phyloP scores from a whole-genome alignment of 2,113 vertebrate species.

The Microcebus jonahi region DNA sequence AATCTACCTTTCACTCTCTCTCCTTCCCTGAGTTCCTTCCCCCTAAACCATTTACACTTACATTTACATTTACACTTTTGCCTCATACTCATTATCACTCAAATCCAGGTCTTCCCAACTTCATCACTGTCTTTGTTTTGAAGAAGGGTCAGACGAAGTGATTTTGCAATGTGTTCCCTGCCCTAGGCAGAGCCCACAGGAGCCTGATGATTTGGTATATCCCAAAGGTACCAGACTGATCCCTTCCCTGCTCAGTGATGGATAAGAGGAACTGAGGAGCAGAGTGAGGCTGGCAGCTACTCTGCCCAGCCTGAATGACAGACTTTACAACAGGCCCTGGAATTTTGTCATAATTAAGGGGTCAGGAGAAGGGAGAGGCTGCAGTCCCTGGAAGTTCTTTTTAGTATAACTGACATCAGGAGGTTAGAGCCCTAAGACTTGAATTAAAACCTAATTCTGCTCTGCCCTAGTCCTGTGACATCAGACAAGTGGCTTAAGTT shows the following conservation, averaged over 20 bases:
- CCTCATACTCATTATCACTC: neutral
- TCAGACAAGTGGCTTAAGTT: neutral
- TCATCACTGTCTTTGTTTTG: neutral
- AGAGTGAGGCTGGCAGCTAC: neutral
- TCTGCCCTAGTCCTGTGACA: neutral
- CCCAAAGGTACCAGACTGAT: neutral
- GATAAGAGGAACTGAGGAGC: neutral
- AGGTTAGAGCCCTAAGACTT: neutral
- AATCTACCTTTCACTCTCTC: neutral
- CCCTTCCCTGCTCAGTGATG: neutral
- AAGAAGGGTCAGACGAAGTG: neutral
- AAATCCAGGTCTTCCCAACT: neutral
- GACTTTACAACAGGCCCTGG: neutral
- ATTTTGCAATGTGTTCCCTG: neutral
- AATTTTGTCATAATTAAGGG: neutral
- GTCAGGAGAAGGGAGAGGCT: neutral
- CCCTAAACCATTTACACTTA: neutral
- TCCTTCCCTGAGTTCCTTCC: neutral
- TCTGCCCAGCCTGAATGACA: neutral
- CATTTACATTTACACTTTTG: no score
- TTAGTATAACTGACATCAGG: neutral
- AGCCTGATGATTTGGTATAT: slow-evolving; percentile 56
- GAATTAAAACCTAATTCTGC: neutral
- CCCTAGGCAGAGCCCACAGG: neutral
- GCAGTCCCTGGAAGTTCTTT: neutral